These are phyloP conservation scores for Helogale parvula DNA, from an alignment of 2,113 vertebrate species.

Conservation along the genomic window DNA sequence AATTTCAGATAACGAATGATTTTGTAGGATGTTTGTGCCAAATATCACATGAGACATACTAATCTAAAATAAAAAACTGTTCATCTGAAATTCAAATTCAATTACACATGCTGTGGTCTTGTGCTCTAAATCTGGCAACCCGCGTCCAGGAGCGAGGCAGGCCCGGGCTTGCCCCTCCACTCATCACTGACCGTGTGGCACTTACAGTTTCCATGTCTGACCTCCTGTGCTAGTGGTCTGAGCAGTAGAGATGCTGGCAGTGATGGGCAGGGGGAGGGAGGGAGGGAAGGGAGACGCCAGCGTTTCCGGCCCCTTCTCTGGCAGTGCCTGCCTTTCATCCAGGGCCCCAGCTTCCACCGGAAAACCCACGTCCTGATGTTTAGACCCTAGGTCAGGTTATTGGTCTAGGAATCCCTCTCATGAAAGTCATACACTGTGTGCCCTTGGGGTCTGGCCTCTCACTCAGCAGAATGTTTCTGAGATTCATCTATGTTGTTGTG, in stretches of 20 bases:
- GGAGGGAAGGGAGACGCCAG: not conserved
- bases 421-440: rapidly evolving
- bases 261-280: no score
- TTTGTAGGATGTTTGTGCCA: not conserved
- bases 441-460: not conserved
- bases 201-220: rapidly evolving
- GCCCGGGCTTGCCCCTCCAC: not conserved
- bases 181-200: rapidly evolving
- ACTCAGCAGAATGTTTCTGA: not conserved
- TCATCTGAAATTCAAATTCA: not conserved
- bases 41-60: not conserved
- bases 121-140: not conserved
- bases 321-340: not conserved
- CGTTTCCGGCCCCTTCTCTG: not conserved
- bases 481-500: not conserved
- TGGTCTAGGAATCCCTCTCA: not conserved
- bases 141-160: not conserved
- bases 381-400: not conserved
- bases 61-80: not conserved
- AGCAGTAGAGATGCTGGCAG: no score
- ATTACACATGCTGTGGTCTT: not conserved
- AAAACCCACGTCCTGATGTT: rapidly evolving
- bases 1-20: not conserved
- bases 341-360: not conserved
- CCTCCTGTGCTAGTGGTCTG: not conserved